Base-by-base conservation (phyloP, 2,113 vertebrate genomes). In the Neogobius melanostomus region DNA sequence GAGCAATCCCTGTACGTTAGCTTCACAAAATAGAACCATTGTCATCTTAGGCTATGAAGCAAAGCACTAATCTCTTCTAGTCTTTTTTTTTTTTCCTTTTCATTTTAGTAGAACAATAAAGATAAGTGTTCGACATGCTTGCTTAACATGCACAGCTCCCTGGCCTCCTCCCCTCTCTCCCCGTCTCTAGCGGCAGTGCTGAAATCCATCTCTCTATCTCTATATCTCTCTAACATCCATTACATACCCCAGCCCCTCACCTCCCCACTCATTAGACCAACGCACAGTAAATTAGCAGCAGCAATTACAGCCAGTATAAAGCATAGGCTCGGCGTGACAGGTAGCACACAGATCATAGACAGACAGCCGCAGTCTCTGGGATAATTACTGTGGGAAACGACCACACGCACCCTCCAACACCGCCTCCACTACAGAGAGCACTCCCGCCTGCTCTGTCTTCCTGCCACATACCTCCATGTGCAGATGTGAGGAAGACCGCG, bases 271-370 rank as follows among this genome's bases (percentile, higher is more conserved):
- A 93, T 94, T 93, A 94, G 90, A 84, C 82, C 84, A 79, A 87
- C 90, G 85, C 90, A 88, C 88, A 82, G 90, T 90, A 90, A 93
- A 94, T 94, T 94, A 93, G 88, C 84, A 75, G 85, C 82, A 75
- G 89, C 91, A 93, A 94, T 93, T 94, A 93, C 87, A 90, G 88
- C 82, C 90, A 90, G 84, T 86, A 92, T 90, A 90, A 91, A 92
- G 91, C 90, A 85, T 54, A 67, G 81, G 85, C 90, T 79, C 79
- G 76, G 79, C 78, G 77, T 87, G 90, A 85, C 88, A 86, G 90
- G 87, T 87, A 88, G 80, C 85, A 84, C 86, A 87, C 85, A 85
- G 83, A 89, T 89, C 87, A 90, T 74, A 88, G 73, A 83, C 79
- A 86, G 76, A 90, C 87, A 82, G 79, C 75, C 89, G 87, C 84